Conservation (phyloP, 2,113 vertebrate species). For the Sclerurus mexicanus region DNA sequence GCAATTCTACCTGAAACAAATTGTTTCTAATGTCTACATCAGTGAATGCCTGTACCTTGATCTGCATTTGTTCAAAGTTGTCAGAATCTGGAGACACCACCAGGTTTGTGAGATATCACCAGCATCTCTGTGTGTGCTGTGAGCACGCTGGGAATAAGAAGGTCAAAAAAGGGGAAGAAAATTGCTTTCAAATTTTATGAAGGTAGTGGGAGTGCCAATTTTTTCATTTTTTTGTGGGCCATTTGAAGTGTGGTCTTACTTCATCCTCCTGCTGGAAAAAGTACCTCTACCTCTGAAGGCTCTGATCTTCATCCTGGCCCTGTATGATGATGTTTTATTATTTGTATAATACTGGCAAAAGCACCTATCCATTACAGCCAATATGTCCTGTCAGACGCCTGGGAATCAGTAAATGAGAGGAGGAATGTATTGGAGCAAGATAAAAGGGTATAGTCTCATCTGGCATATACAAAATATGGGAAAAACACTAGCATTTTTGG, state of each 20-base stretch:
- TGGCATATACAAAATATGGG: not conserved
- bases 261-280: not conserved
- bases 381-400: not conserved
- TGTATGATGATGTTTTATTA: not conserved
- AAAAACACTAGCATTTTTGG: not conserved
- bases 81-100: slow-evolving; percentile 39
- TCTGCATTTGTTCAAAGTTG: slow-evolving; percentile 33
- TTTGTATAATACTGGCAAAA: not conserved
- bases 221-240: not conserved
- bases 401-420: not conserved
- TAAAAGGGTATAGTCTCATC: not conserved
- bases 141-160: not conserved
- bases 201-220: not conserved
- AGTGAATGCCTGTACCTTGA: not conserved
- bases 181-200: slow-evolving; percentile 29
- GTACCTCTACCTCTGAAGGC: not conserved
- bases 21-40: slow-evolving; percentile 35
- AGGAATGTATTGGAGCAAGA: not conserved
- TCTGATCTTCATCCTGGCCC: not conserved
- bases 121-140: not conserved
- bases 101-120: slow-evolving; percentile 29
- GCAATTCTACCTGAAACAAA: slow-evolving; percentile 20
- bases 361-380: not conserved
- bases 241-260: not conserved
- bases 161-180: not conserved